Base-by-base conservation (phyloP, 2,113 vertebrate species). In the Hippolais icterina region DNA sequence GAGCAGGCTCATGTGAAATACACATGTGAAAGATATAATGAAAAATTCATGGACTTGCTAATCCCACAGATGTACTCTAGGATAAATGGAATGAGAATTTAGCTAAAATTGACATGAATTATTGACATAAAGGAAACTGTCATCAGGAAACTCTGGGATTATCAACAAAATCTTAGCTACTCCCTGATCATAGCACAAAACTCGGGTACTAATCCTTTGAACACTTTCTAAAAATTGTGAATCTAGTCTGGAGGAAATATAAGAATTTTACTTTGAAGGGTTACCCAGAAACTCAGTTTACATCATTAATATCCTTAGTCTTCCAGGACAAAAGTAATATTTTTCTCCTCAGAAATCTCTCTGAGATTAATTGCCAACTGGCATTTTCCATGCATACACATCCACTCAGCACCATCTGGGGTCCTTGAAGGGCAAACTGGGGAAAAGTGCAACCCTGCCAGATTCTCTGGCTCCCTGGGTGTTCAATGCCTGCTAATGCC, bases 11-110 rank as follows among this genome's bases (percentile, higher is more conserved):
- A 49, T 93, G 54, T 61, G 84, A 88, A 97, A 96, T 74, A 80
- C 31, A 63, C 27, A 41, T 94, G 77, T 94, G 80, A 90, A 97
- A 88, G 31, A 63, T 63, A 31, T 72, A 10, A 93, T 92, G 80
- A 94, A 94, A 89, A 92, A 97, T 92, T 35, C 86, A 94, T 82
- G 80, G 72, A 41, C n/a, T 92, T 60, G 8, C 53, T 87, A 83
- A 84, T 47, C 61, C 49, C 81, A 89, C 77, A 82, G 60, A 78
- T 64, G 29, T 92, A 89, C 64, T 93, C 27, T 16, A 44, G 44
- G 12, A 50, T 86, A 86, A 92, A 57, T 15, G 31, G 59, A 90
- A 85, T 49, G 41, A 61, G 42, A 86, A 77, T 70, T 86, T 66
- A 63, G 29, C 52, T 84, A 75, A 83, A 61, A 56, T 53, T 69